Conservation (phyloP, 92 coral and sea anemone species). For the Siderastrea radians region DNA sequence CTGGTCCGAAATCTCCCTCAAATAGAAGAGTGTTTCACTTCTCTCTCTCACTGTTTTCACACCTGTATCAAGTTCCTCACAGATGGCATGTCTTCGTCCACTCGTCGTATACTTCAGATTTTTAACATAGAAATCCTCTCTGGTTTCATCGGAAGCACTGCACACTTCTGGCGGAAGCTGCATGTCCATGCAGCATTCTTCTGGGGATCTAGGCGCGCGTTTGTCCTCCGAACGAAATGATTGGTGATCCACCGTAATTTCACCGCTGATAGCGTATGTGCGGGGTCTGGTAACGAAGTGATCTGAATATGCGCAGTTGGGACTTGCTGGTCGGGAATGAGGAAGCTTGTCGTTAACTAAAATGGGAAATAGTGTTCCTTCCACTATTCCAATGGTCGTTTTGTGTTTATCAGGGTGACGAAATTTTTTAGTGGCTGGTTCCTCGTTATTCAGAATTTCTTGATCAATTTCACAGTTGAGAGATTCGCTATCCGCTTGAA, state of each 20-base stretch:
- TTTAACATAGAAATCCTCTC: neutral
- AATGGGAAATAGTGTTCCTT: too few relatives aligned
- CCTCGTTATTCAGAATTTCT: neutral
- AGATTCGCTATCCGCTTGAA: neutral
- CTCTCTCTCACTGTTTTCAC: neutral
- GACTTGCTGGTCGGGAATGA: neutral
- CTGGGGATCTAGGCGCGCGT: neutral
- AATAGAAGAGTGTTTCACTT: neutral
- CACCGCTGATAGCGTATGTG: neutral
- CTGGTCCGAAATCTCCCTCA: neutral
- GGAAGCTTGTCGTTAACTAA: neutral
- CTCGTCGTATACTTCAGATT: neutral
- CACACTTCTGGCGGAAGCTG: too few relatives aligned
- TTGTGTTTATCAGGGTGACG: neutral
- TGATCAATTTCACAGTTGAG: neutral
- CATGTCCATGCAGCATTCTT: neutral
- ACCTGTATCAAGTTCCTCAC: neutral
- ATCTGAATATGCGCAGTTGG: neutral
- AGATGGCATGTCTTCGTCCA: conserved; percentile 10
- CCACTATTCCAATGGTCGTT: too few relatives aligned
- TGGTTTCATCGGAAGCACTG: neutral
- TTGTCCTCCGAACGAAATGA: neutral
- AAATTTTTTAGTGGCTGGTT: conserved; percentile 1
- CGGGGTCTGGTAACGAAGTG: neutral
- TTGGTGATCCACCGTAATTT: neutral